phyloP scores from a whole-genome alignment of 1,140 invertebrate genomes.

The Lepidostoma basale region DNA sequence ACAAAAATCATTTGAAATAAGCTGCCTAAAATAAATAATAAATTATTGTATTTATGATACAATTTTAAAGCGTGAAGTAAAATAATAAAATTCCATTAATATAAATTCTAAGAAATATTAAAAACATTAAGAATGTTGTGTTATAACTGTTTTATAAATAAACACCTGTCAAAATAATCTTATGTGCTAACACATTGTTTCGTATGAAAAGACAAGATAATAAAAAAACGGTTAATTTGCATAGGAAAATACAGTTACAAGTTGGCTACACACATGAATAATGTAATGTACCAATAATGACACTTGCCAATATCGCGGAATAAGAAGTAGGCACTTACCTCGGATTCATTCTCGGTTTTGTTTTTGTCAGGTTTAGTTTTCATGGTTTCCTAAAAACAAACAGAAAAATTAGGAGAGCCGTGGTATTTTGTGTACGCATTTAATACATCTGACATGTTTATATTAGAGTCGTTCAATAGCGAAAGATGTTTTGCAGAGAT shows the following conservation, averaged over 20 bases:
- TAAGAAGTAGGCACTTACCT: slow-evolving; percentile 28
- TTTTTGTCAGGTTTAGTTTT: slow-evolving; percentile 35
- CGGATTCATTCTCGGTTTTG: slow-evolving; percentile 32
- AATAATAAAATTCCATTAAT: background rate
- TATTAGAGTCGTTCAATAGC: slow-evolving; percentile 26
- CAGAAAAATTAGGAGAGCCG: background rate
- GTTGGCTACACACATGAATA: slow-evolving; percentile 9
- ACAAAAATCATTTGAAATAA: too few species aligned
- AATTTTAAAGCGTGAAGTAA: too few species aligned
- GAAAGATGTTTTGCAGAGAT: slow-evolving; percentile 36
- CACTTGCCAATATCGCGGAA: slow-evolving; percentile 2
- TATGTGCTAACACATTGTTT: background rate
- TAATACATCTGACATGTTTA: slow-evolving; percentile 34
- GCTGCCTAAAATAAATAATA: too few species aligned
- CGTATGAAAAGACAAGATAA: background rate
- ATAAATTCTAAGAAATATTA: background rate
- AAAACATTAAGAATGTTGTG: background rate
- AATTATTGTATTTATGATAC: too few species aligned
- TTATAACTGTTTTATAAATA: background rate
- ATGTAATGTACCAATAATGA: slow-evolving; percentile 1
- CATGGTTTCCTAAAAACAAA: slow-evolving; percentile 38
- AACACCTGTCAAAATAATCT: slow-evolving; percentile 20
- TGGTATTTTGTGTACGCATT: background rate
- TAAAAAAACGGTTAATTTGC: slow-evolving; percentile 14
- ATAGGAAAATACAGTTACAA: slow-evolving; percentile 25